Evolutionary conservation across 2,888 invertebrate genomes (phyloP), one percentile per base, ranked within the genome.

Genomic region (Margaritifera margaritifera): DNA sequence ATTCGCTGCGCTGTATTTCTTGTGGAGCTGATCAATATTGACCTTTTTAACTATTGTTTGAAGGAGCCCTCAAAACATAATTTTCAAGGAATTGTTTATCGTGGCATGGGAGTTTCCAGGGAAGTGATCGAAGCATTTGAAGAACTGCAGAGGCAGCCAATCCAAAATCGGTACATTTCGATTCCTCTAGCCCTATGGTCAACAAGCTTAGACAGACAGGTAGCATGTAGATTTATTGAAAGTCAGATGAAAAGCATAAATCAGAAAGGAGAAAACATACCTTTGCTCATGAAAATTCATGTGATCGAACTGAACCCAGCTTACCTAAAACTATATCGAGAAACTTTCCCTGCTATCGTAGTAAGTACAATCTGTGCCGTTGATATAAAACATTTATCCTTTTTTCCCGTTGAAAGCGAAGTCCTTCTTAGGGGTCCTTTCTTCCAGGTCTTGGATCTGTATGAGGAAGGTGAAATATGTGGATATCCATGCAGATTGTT

Each of bases 11-110:
- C 71, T 22, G 78, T 80, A 3, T 80, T 80, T 53, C 71, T 80
- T 24, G 73, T 80, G 0, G 80, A 80, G 65, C 71, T 80, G 11
- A 69, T 80, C 31, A 80, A 80, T 57, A 80, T 80, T 8, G 80
- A 80, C 62, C 61, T 80, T 24, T 80, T 62, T 60, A 79, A 80
- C 59, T 80, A 80, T 58, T 77, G 77, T 58, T 61, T 74, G 20
- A 68, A 69, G 25, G n/a, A 52, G 68, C 80, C 78, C 1, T 50
- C 66, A 25, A 58, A 65, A n/a, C 50, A 56, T 2, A 71, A 80
- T 56, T 80, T 75, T 51, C 56, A 72, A 61, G 80, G 80, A 6
- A 56, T 58, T 3, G 78, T 80, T 27, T 80, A 78, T 64, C 53
- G 80, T 52, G 80, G 80, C 1, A 68, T 73, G 52, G 66, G 69